Percentiles rank a stretch among this genome's conserved stretches.
These are phyloP conservation scores for Bungarus multicinctus DNA, from an alignment of 2,113 vertebrate genomes.

Conservation along the genomic window DNA sequence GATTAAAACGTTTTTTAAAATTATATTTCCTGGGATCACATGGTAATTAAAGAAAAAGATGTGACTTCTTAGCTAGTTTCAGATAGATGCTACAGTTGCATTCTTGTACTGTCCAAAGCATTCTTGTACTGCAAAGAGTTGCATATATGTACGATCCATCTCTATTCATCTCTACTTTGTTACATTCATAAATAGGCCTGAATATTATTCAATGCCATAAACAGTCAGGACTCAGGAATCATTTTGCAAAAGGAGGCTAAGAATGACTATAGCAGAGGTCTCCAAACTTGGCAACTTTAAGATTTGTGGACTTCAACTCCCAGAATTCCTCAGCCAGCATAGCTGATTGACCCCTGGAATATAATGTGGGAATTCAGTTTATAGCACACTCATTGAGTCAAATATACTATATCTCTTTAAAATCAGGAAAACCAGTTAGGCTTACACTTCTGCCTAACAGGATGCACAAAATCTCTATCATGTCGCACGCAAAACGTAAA, in stretches of 20 bases:
- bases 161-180: neutral
- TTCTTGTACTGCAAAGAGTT: too few relatives aligned
- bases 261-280: neutral
- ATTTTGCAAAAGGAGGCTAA: neutral
- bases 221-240: neutral
- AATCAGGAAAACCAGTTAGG: neutral
- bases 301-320: too few relatives aligned
- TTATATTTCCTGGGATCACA: neutral
- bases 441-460: neutral
- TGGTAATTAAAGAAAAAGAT: neutral
- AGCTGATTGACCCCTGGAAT: neutral
- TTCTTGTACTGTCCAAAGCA: neutral
- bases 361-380: neutral
- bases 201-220: neutral
- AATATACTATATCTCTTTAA: neutral
- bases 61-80: neutral
- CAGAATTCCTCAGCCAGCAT: too few relatives aligned
- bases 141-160: neutral
- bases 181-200: neutral
- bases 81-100: neutral
- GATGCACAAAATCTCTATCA: neutral
- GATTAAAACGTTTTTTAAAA: neutral
- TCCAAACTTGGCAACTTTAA: too few relatives aligned
- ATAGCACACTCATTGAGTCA: neutral
- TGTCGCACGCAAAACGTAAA: too few relatives aligned